Percentiles rank a stretch among this genome's conserved stretches.
Evolutionary conservation across 2,888 invertebrate genomes (phyloP).

Genomic region (Dorcus hopei): DNA sequence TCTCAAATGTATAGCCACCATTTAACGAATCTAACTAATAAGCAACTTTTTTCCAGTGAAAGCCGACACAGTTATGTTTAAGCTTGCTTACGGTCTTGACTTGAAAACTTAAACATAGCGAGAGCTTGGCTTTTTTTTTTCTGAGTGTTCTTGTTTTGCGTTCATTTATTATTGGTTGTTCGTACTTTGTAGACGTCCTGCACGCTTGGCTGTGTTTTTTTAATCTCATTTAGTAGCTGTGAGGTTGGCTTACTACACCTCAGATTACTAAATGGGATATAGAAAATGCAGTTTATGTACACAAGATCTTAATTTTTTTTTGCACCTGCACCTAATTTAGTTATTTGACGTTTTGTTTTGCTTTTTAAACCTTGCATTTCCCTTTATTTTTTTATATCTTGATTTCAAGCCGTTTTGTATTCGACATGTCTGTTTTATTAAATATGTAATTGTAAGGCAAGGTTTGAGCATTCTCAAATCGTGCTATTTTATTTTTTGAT

Average conservation of each 20-base stretch:
- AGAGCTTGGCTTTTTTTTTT: slow-evolving; percentile 18
- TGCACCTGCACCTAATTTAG: slow-evolving; percentile 11
- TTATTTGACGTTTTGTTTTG: slow-evolving; percentile 43
- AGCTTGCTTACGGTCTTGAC: no score
- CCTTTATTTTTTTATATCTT: slow-evolving; percentile 35
- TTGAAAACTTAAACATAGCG: no score
- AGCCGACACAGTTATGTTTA: no score
- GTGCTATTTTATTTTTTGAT: background rate
- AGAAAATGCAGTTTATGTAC: slow-evolving; percentile 56
- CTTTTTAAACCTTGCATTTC: slow-evolving; percentile 47
- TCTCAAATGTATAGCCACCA: background rate
- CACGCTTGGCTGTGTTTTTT: slow-evolving; percentile 59
- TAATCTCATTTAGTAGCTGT: slow-evolving; percentile 99
- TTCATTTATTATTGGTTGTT: slow-evolving; percentile 24
- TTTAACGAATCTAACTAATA: slow-evolving; percentile 7
- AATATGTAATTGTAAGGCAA: background rate
- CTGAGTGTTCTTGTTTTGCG: slow-evolving; percentile 25
- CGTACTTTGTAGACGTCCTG: slow-evolving; percentile 29
- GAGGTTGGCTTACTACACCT: slow-evolving; percentile 65
- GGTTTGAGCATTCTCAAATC: background rate
- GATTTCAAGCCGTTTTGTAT: slow-evolving; percentile 4
- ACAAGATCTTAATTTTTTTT: slow-evolving; percentile 10
- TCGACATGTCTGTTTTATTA: slow-evolving; percentile 4
- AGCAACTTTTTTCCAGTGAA: no score
- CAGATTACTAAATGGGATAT: slow-evolving; percentile 87